Evolutionary conservation across 2,888 invertebrate genomes (phyloP).

Genomic region (Amorpha juglandis): DNA sequence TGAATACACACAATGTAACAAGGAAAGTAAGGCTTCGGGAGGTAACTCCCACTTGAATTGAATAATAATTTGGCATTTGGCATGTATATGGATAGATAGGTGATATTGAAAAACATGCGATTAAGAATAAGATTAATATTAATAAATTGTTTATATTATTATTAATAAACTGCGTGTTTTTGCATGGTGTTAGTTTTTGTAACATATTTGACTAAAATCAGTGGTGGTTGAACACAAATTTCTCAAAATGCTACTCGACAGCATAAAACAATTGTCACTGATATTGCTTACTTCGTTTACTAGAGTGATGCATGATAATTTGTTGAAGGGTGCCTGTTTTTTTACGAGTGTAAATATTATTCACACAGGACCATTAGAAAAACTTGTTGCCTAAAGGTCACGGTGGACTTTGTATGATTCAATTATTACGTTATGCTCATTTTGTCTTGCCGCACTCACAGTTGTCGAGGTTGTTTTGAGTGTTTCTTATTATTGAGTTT

Average conservation of each 20-base stretch:
- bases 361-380: background rate
- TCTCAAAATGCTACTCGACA: background rate
- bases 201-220: constrained; percentile 1
- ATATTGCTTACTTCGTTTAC: background rate
- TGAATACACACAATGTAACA: constrained; percentile 3
- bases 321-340: background rate
- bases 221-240: background rate
- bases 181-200: constrained; percentile 13
- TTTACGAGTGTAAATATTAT: background rate
- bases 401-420: background rate
- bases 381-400: constrained; percentile 3
- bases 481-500: background rate
- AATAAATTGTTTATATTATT: background rate
- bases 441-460: background rate
- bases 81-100: background rate
- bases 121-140: background rate
- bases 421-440: constrained; percentile 10
- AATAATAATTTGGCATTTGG: constrained; percentile 4
- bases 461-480: background rate
- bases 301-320: background rate
- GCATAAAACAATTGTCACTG: background rate
- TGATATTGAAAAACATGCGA: background rate
- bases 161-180: background rate
- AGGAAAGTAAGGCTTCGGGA: constrained; percentile 10
- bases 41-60: constrained; percentile 2